Conservation (phyloP, 2,888 invertebrate species). For the Choreutis nemorana region DNA sequence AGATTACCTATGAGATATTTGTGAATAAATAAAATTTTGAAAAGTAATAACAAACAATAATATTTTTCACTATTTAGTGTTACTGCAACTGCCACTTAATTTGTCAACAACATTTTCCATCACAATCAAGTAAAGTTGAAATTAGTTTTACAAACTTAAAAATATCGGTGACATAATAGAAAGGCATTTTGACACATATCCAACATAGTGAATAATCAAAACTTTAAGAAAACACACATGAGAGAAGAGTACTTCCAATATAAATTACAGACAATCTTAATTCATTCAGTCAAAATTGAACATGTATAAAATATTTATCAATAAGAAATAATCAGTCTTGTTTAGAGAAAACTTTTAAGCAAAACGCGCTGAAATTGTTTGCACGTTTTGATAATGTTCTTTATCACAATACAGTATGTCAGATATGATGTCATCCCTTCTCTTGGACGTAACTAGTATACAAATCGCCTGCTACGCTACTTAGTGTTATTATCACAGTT, state of each 20-base stretch:
- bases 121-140: slow-evolving; percentile 50
- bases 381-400: slow-evolving; percentile 45
- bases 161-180: slow-evolving; percentile 57
- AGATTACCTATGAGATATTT: slow-evolving; percentile 48
- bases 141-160: slow-evolving; percentile 31
- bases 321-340: slow-evolving; percentile 69
- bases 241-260: slow-evolving; percentile 55
- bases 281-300: slow-evolving; percentile 64
- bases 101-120: slow-evolving; percentile 64
- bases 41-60: slow-evolving; percentile 59
- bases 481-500: slow-evolving; percentile 69
- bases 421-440: slow-evolving; percentile 69
- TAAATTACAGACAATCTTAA: slow-evolving; percentile 60
- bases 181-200: slow-evolving; percentile 66
- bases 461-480: slow-evolving; percentile 67
- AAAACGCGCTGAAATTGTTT: slow-evolving; percentile 36
- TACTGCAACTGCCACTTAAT: slow-evolving; percentile 58
- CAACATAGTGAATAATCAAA: slow-evolving; percentile 62
- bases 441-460: slow-evolving; percentile 65
- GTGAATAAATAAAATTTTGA: slow-evolving; percentile 63
- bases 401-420: slow-evolving; percentile 66
- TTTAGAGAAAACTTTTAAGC: slow-evolving; percentile 63
- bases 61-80: slow-evolving; percentile 37
- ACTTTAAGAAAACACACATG: slow-evolving; percentile 48
- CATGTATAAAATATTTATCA: slow-evolving; percentile 63